phyloP scores from a whole-genome alignment of 2,113 vertebrate genomes.

The Onychorhynchus coronatus region DNA sequence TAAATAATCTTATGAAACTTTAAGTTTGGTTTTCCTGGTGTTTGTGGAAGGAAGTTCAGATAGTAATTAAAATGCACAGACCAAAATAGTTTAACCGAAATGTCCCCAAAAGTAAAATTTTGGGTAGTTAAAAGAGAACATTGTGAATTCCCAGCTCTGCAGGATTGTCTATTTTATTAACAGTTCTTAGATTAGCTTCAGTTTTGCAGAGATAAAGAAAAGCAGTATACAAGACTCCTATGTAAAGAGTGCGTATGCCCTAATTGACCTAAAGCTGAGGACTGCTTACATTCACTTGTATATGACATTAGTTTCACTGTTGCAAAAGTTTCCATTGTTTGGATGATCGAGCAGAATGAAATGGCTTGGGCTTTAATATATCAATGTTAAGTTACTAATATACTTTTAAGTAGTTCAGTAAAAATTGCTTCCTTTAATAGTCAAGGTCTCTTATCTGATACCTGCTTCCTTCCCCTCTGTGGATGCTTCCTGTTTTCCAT shows the following conservation, averaged over 20 bases:
- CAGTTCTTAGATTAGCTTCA: background rate
- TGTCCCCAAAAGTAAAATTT: background rate
- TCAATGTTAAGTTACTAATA: background rate
- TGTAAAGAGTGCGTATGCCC: background rate
- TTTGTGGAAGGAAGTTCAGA: background rate
- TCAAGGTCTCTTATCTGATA: conserved; percentile 7
- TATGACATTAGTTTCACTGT: background rate
- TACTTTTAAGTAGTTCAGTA: background rate
- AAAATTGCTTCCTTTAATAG: conserved; percentile 10
- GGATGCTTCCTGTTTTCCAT: conserved; percentile 52
- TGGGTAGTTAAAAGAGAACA: background rate
- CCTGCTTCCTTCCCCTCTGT: background rate
- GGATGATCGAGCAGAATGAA: background rate
- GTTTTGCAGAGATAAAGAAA: background rate
- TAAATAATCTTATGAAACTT: background rate
- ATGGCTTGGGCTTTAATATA: background rate
- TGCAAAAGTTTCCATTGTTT: background rate
- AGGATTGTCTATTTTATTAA: background rate
- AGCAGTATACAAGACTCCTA: background rate
- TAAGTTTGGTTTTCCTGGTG: background rate
- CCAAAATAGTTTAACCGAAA: background rate
- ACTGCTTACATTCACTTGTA: background rate
- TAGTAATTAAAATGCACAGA: background rate
- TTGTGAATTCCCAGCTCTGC: background rate
- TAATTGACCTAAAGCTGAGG: background rate